Percentiles rank a stretch among this genome's conserved stretches.
phyloP scores from a whole-genome alignment of 2,797 vertebrate species.

The Ibycter americanus region DNA sequence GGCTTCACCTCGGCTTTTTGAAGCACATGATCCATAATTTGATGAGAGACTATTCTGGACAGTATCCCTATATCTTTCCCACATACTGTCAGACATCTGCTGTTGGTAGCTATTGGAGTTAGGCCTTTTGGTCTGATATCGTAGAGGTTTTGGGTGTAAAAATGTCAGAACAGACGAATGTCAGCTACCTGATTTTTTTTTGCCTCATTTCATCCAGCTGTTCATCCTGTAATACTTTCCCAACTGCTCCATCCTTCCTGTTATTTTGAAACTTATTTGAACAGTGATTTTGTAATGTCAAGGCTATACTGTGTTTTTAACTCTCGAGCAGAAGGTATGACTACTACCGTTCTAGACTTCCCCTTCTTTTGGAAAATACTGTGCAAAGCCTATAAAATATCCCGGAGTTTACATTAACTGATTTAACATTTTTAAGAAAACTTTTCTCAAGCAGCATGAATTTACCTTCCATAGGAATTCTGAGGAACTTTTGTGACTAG shows the following conservation, averaged over 20 bases:
- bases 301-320: neutral
- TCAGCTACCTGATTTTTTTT: neutral
- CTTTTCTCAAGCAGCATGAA: neutral
- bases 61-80: neutral
- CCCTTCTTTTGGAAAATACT: neutral
- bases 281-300: neutral
- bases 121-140: neutral
- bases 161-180: neutral
- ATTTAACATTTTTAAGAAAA: neutral
- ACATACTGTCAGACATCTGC: neutral
- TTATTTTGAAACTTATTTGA: neutral
- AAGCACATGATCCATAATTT: neutral
- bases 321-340: neutral
- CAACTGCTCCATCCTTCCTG: neutral
- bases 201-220: neutral
- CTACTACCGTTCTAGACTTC: neutral
- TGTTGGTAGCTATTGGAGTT: neutral
- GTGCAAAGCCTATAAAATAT: neutral
- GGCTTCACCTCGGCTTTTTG: neutral
- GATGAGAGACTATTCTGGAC: neutral
- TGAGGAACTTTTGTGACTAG: neutral
- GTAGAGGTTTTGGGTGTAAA: neutral
- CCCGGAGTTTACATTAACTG: neutral
- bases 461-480: neutral
- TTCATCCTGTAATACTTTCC: neutral